Evolutionary conservation across 2,113 vertebrate species (phyloP), one percentile per base, ranked within the genome.

Genomic region (Arenaria interpres): DNA sequence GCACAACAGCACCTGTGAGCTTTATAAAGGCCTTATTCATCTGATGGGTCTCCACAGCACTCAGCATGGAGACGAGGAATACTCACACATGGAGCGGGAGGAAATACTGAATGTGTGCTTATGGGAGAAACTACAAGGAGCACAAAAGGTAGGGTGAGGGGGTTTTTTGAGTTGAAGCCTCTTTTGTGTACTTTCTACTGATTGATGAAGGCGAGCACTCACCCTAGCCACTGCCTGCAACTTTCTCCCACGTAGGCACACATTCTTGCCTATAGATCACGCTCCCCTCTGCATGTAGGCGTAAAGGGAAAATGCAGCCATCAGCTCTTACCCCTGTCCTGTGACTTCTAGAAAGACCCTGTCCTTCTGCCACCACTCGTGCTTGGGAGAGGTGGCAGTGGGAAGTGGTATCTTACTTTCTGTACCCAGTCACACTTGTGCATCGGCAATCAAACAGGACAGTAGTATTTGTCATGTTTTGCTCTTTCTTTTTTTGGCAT

Each of bases 21-120:
- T 92, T 95, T 91, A 96, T 89, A 91, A 95, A 96, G 76, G 85
- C 90, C 80, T 95, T 89, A 95, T 96, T 96, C 93, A 97, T 93
- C 71, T 85, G 90, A 74, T 67, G 88, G 82, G 24, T 82, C 96
- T 37, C 53, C 9, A 20, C 46, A 32, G 89, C 85, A 16, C n/a
- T 91, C 1, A 0, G 62, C n/a, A 7, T 0, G 7, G 62, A 88
- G 75, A 43, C 1, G 4, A 89, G 63, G 54, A 77, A 48, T 17
- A 94, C 1, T 9, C 73, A 74, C 66, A 87, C 73, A 68, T 0
- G 14, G 53, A 88, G 39, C 16, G 6, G 63, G 89, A 88, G 62
- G 69, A 86, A 96, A 75, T 62, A 60, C 53, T 75, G 63, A 59
- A 22, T 0, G 2, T 3, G 1, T 67, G 66, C 68, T 69, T 60